phyloP scores from a whole-genome alignment of 2,888 invertebrate species.

The Limnephilus marmoratus region DNA sequence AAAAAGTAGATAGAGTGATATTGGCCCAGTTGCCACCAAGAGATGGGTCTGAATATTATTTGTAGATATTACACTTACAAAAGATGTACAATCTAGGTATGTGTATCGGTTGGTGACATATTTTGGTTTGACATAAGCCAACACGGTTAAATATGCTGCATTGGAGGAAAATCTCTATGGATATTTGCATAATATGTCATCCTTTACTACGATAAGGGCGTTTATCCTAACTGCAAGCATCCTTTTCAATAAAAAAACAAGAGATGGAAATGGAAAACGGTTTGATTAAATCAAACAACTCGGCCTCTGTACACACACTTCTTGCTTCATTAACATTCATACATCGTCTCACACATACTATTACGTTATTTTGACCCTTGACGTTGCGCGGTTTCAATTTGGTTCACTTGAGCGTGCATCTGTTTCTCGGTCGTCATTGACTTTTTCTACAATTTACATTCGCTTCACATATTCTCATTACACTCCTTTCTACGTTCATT shows the following conservation, averaged over 20 bases:
- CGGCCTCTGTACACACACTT: too few relatives aligned
- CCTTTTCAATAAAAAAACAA: neutral
- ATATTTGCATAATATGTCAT: constrained; percentile 12
- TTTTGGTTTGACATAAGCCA: neutral
- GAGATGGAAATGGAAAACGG: constrained; percentile 10
- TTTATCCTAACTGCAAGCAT: constrained; percentile 2
- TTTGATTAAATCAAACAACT: neutral
- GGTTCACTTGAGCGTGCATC: too few relatives aligned
- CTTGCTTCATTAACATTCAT: too few relatives aligned
- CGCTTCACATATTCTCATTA: too few relatives aligned
- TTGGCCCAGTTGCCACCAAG: too few relatives aligned
- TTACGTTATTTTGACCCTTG: too few relatives aligned
- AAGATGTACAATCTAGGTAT: neutral
- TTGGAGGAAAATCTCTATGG: neutral
- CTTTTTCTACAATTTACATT: too few relatives aligned
- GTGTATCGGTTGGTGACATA: neutral
- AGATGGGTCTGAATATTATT: too few relatives aligned
- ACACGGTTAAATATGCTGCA: neutral
- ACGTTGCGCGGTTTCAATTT: too few relatives aligned
- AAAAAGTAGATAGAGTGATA: neutral
- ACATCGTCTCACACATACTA: too few relatives aligned
- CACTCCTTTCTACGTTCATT: too few relatives aligned
- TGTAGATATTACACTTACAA: neutral
- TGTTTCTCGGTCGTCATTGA: too few relatives aligned
- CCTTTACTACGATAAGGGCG: neutral